Base-by-base conservation (phyloP, 2,888 invertebrate genomes). In the Stramonita haemastoma region DNA sequence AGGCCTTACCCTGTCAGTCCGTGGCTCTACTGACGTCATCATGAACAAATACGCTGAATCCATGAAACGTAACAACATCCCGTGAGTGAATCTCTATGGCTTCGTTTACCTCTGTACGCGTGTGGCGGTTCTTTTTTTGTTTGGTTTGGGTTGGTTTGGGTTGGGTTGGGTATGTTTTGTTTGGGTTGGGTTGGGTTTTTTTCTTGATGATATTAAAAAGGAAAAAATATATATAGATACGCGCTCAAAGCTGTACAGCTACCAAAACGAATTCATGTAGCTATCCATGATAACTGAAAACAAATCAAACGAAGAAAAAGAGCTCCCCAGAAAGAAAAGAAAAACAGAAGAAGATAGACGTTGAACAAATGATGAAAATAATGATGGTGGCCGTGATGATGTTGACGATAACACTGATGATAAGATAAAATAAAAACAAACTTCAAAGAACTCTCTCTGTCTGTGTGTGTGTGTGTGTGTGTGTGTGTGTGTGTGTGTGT, bases 1-100 rank as follows among this genome's bases (percentile, higher is more conserved):
- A 32, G 93, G 94, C 29, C 90, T 95, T 26, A 91, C 93, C 86
- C 87, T 94, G 57, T 93, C 94, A 13, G 91, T 91, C 56, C 92
- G 91, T 60, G 92, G 92, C 0, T 93, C 94, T 56, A 93, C 93
- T 26, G 93, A 92, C 34, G 79, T 90, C 60, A 91, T 93, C 4
- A 90, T 95, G 60, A 92, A 93, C 26, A 89, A 90, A 46, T 95
- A 94, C 87, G 94, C 94, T 22, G 88, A 91, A 5, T 93, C 94
- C n/a, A 95, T 95, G 95, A 89, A 90, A 4, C 88, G 91, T 5
- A 89, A 93, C 66, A 92, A 93, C 66, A 95, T 95, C 17, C 92
- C 94, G 46, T 94, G 91, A 87, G 93, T 95, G 88, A 90, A 70
- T 26, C 22, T 26, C 1, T 13, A 73, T 29, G n/a, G 22, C 66